phyloP scores from a whole-genome alignment of 2,888 invertebrate genomes.

The Diaperis boleti region DNA sequence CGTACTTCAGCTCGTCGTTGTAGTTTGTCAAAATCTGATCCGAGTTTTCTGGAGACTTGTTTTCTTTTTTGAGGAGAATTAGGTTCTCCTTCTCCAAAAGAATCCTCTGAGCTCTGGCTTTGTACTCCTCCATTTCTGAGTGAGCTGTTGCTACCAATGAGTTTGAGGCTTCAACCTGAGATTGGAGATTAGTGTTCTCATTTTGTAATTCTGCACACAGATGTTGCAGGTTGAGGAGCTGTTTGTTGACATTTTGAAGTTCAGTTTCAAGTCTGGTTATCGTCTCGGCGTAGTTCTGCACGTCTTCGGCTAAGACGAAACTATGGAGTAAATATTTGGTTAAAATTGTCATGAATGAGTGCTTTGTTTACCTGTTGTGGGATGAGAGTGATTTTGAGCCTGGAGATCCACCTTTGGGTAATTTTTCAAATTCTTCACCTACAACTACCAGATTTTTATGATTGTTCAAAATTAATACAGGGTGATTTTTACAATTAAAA shows the following conservation, averaged over 20 bases:
- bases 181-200: constrained; percentile 59
- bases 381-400: constrained; percentile 34
- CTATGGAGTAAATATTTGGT: constrained; percentile 35
- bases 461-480: too few species aligned
- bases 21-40: constrained; percentile 54
- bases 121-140: constrained; percentile 79
- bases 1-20: constrained; percentile 55
- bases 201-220: constrained; percentile 60
- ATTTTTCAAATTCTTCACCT: constrained; percentile 6
- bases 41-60: constrained; percentile 45
- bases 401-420: constrained; percentile 7
- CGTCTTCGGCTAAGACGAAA: constrained; percentile 52
- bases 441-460: too few species aligned
- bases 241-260: constrained; percentile 59
- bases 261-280: constrained; percentile 58
- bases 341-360: background rate
- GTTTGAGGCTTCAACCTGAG: constrained; percentile 58
- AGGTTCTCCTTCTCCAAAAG: constrained; percentile 82
- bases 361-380: constrained; percentile 19
- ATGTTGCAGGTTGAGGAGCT: constrained; percentile 61
- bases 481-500: too few species aligned
- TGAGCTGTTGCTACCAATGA: constrained; percentile 56
- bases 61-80: constrained; percentile 65
- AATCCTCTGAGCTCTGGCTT: constrained; percentile 82
- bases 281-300: constrained; percentile 55